phyloP scores from a whole-genome alignment of 2,888 invertebrate genomes.

The Eurytoma californica region DNA sequence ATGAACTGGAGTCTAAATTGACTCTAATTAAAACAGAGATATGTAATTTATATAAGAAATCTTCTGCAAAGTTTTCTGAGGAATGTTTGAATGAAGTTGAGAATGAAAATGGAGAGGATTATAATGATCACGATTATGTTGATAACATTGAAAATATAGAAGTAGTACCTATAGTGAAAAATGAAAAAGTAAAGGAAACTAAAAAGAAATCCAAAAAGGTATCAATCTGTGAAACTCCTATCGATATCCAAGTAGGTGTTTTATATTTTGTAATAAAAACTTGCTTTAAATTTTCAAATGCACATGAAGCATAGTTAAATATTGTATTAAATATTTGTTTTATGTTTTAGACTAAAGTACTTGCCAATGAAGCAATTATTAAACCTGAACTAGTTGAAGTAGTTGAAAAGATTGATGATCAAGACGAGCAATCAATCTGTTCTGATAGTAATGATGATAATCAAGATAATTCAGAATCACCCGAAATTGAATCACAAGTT shows the following conservation, averaged over 20 bases:
- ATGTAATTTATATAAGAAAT: constrained; percentile 76
- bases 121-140: constrained; percentile 71
- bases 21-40: constrained; percentile 77
- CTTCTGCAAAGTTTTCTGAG: constrained; percentile 56
- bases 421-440: constrained; percentile 4
- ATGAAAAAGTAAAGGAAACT: constrained; percentile 32
- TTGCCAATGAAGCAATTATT: constrained; percentile 13
- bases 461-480: constrained; percentile 9
- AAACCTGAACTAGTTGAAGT: constrained; percentile 8
- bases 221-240: constrained; percentile 18
- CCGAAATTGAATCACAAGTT: constrained; percentile 41
- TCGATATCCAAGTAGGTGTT: constrained; percentile 24
- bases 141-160: constrained; percentile 59
- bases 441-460: constrained; percentile 18
- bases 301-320: background rate
- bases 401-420: constrained; percentile 16
- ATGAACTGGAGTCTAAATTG: constrained; percentile 77
- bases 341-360: constrained; percentile 19
- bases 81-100: too few relatives aligned
- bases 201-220: constrained; percentile 37
- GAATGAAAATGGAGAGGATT: constrained; percentile 65
- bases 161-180: background rate
- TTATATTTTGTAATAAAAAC: constrained; percentile 27
- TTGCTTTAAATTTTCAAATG: background rate
- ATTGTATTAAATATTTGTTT: constrained; percentile 4